Evolutionary conservation across 1,140 invertebrate genomes (phyloP).

Genomic region (Caenorhabditis inopinata): DNA sequence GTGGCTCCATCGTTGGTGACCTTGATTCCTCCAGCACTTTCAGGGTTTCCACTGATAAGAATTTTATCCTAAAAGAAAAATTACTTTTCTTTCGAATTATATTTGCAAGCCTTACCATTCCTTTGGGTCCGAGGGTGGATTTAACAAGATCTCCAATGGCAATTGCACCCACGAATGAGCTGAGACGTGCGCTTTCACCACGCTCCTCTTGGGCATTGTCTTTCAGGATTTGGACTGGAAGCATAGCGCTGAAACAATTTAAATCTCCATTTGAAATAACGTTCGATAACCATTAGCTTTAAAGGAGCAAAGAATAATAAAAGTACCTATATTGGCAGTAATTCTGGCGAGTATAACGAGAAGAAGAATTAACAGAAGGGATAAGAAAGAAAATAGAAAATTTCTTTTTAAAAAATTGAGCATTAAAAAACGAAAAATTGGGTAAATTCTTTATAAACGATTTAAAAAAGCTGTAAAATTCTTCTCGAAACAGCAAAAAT

Average conservation of each 20-base stretch:
- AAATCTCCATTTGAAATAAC: too few species aligned
- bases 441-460: neutral
- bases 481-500: constrained; percentile 26
- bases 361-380: too few species aligned
- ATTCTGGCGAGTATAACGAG: too few species aligned
- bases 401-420: too few species aligned
- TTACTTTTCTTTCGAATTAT: neutral
- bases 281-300: too few species aligned
- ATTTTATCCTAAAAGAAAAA: constrained; percentile 80
- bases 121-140: constrained; percentile 95
- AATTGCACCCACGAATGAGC: constrained; percentile 94
- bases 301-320: too few species aligned
- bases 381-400: too few species aligned
- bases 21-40: constrained; percentile 79
- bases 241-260: constrained; percentile 24
- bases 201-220: constrained; percentile 95
- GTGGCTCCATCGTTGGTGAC: constrained; percentile 99
- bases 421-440: too few species aligned
- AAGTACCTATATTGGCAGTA: neutral
- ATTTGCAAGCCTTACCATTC: constrained; percentile 75
- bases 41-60: constrained; percentile 80
- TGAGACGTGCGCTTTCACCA: constrained; percentile 79
- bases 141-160: constrained; percentile 97
- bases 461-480: neutral
- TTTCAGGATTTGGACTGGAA: constrained; percentile 85